These are phyloP conservation scores for Lasiurus borealis DNA, from an alignment of 2,113 vertebrate species.

Conservation along the genomic window DNA sequence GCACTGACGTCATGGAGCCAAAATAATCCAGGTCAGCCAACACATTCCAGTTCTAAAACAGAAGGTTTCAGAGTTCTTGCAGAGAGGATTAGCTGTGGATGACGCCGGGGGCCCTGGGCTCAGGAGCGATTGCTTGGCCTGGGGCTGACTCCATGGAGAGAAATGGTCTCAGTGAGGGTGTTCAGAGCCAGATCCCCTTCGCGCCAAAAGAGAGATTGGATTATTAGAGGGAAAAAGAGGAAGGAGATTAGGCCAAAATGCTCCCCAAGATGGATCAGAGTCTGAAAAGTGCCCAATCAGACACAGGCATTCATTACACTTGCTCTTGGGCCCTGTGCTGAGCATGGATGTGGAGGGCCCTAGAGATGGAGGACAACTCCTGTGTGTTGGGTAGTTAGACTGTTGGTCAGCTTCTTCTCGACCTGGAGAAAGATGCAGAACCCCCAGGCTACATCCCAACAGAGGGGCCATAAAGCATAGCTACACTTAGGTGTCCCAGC, in stretches of 20 bases:
- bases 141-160: neutral
- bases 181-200: neutral
- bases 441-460: neutral
- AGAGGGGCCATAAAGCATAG: neutral
- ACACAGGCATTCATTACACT: neutral
- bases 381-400: too few relatives aligned
- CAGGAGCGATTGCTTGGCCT: neutral
- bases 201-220: neutral
- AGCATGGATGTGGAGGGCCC: neutral
- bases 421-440: neutral
- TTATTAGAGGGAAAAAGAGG: neutral
- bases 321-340: neutral
- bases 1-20: conserved; percentile 13
- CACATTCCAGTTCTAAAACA: neutral
- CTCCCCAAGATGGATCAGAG: neutral
- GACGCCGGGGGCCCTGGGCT: neutral
- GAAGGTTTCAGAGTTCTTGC: neutral
- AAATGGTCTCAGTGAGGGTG: neutral
- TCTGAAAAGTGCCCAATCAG: neutral
- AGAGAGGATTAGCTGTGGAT: neutral
- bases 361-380: neutral
- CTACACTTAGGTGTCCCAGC: neutral
- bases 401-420: neutral
- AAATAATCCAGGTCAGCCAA: conserved; percentile 3
- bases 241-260: neutral